Percentiles rank a stretch among this genome's conserved stretches.
Evolutionary conservation across 2,797 vertebrate genomes (phyloP).

Genomic region (Florisuga fusca): DNA sequence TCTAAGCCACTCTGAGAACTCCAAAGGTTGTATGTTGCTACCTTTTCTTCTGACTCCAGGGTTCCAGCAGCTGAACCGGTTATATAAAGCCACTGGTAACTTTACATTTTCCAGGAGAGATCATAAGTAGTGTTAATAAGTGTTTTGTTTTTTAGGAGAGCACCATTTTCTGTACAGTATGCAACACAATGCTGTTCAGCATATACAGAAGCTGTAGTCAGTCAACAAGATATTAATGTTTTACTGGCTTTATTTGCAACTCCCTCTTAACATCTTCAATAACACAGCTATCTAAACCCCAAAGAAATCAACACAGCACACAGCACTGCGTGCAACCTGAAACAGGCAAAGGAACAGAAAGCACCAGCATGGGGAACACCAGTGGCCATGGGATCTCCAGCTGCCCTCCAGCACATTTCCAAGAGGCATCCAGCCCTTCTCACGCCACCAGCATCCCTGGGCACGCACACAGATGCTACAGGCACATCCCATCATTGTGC

Average conservation of each 20-base stretch:
- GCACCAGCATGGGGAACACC: rapidly evolving
- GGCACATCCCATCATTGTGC: not conserved
- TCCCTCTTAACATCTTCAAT: not conserved
- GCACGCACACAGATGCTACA: rapidly evolving
- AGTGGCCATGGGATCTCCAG: rapidly evolving
- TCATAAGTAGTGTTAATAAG: not conserved
- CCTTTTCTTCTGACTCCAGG: not conserved
- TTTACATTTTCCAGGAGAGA: not conserved
- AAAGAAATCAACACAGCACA: not conserved
- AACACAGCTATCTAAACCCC: not conserved
- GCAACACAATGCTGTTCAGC: not conserved
- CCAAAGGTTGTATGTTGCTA: not conserved
- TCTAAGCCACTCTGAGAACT: not conserved
- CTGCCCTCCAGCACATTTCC: not conserved
- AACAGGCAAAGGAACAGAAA: not conserved
- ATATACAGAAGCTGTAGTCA: not conserved
- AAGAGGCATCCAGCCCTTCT: not conserved
- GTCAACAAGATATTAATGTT: not conserved
- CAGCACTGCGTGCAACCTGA: not conserved
- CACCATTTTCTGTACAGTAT: not conserved
- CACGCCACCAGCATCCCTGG: not conserved
- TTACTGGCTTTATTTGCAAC: not conserved
- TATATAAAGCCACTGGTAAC: not conserved
- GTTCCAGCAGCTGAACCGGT: not conserved
- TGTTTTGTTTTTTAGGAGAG: not conserved